Evolutionary conservation across 1,140 invertebrate species (phyloP), one percentile per base, ranked within the genome.

Genomic region (Drosophila oshimai): DNA sequence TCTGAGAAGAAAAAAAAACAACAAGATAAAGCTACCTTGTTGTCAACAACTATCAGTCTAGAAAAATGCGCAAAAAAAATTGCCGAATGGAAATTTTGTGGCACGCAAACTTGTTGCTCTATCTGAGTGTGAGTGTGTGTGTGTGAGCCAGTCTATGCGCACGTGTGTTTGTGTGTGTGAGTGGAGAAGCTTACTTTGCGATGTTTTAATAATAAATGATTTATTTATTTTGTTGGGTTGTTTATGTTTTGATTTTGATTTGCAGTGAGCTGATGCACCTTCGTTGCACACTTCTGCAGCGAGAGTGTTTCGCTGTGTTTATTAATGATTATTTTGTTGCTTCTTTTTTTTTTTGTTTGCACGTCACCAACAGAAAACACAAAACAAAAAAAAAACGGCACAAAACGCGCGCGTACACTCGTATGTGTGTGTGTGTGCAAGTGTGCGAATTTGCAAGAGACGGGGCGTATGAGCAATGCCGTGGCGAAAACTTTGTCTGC

Each of bases 81-180:
- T 80, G 73, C 71, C 80, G 62, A 71, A 86, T 84, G 80, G 72
- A 84, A 75, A 84, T 80, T 84, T 84, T 84, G 75, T 80, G 71
- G 83, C 72, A 70, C 80, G 67, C 81, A 86, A 84, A 84, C 80
- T 84, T 84, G 80, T 84, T 84, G 80, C 74, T 51, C 49, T 64
- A 39, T 50, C 28, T 29, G 41, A 18, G 41, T 44, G 45, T 31
- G 42, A 22, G 13, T 47, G 31, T 58, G 33, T 53, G 45, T 39
- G 17, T 57, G 50, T 62, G 37, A 44, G 60, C 39, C 36, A 41
- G 55, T 61, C 39, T 33, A 20, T 45, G 26, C 20, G n/a, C n/a
- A 4, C 24, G 24, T 7, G 24, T 39, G 41, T 41, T 18, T 67
- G 24, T 65, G 18, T 65, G 36, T 53, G 36, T 73, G 33, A 51